Evolutionary conservation across 2,113 vertebrate species (phyloP).

Genomic region (Pongo abelii): DNA sequence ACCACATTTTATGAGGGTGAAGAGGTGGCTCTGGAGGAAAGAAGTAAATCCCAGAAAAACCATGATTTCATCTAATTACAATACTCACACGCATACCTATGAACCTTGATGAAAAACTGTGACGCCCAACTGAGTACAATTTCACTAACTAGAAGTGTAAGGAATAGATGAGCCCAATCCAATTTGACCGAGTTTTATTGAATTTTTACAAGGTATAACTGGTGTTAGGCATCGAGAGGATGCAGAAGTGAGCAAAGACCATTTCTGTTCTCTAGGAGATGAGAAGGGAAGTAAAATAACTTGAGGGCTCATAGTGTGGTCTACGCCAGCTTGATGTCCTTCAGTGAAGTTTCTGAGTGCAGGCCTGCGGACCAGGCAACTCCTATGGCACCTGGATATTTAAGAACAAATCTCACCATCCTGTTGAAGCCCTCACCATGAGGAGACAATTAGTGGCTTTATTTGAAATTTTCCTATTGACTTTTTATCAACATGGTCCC

Average conservation of each 20-base stretch:
- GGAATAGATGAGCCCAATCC: background rate
- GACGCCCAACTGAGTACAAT: background rate
- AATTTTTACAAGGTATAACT: background rate
- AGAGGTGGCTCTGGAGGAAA: constrained; percentile 48
- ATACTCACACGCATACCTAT: background rate
- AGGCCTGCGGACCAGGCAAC: no score
- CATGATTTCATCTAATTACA: constrained; percentile 42
- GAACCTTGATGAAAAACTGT: background rate
- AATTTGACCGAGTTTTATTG: background rate
- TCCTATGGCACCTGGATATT: background rate
- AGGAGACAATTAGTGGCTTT: background rate
- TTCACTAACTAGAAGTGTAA: background rate
- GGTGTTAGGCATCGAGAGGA: background rate
- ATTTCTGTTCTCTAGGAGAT: background rate
- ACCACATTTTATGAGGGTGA: constrained; percentile 57
- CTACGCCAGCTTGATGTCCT: rapidly evolving
- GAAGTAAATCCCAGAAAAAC: constrained; percentile 56
- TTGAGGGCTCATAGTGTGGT: background rate
- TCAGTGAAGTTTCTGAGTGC: background rate
- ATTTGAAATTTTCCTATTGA: background rate
- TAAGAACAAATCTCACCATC: background rate
- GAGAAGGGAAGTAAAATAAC: no score
- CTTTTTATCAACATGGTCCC: background rate
- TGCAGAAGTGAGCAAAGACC: background rate
- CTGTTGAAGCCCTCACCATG: background rate